Evolutionary conservation across 2,797 vertebrate species (phyloP), one percentile per base, ranked within the genome.

Genomic region (Rhabdomys pumilio): DNA sequence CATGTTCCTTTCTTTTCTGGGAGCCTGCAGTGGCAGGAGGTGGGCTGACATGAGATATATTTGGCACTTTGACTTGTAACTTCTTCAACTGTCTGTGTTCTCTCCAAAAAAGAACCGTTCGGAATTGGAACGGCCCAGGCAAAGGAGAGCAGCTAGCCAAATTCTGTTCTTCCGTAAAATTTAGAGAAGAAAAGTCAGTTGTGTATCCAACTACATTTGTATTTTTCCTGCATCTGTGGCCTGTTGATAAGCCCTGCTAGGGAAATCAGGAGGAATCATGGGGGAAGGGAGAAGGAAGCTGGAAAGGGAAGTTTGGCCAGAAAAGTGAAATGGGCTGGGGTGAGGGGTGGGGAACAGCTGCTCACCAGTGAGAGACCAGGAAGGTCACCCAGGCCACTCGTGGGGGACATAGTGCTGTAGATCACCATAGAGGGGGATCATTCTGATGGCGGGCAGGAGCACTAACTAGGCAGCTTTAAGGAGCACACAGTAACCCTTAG

Each of bases 51-150:
- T 38, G 53, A 73, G 93, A 69, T 73, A 12, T 79, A 72, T 91
- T 93, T 41, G 0, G 88, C 84, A 44, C n/a, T 20, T 41, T 63
- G 91, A 91, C n/a, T n/a, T 50, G 11, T 59, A 7, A 63, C 77
- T 83, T 82, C 77, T 82, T 95, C 81, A 22, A 53, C 88, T 81
- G 47, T 93, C 93, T 95, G 20, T 20, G 0, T 84, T 14, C 17
- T 11, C 59, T 95, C 82, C 90, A 93, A 82, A 90, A 95, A 96
- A 94, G 96, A 97, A 89, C 44, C 63, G 75, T 96, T 94, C 79
- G 38, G 83, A 38, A 44, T 94, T 69, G 44, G 80, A 34, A 50
- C 8, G 47, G 81, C 5, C 69, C 67, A 8, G 44, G 1, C 14
- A 17, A 10, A 76, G 82, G 93, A 91, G 63, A 83, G 17, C 69